phyloP scores from a whole-genome alignment of 2,797 vertebrate genomes.

The Sebastes oblongus region DNA sequence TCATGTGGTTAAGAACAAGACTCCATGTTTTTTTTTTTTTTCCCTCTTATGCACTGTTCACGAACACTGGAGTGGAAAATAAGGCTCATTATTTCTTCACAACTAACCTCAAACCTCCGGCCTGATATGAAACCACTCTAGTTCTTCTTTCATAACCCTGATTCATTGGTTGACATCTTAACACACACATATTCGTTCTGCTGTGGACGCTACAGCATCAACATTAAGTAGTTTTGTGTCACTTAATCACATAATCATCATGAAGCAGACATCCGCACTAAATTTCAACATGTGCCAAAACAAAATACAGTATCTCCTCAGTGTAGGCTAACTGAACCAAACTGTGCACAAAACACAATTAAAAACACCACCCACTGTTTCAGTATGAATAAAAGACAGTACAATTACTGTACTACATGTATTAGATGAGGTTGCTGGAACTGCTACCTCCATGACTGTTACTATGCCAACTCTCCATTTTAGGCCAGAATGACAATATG shows the following conservation, averaged over 20 bases:
- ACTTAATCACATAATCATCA: neutral
- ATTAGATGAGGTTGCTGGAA: constrained; percentile 23
- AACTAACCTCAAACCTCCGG: neutral
- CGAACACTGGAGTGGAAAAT: neutral
- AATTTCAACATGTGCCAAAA: neutral
- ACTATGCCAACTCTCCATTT: constrained; percentile 41
- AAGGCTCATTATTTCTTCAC: neutral
- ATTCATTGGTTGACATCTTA: neutral
- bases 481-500: constrained; percentile 31
- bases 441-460: constrained; percentile 13
- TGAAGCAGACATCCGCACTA: neutral
- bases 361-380: constrained; percentile 36
- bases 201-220: neutral
- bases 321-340: neutral
- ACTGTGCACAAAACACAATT: constrained; percentile 33
- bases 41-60: neutral
- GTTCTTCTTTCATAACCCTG: neutral
- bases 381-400: constrained; percentile 17
- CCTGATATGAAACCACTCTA: neutral
- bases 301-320: neutral
- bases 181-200: neutral
- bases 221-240: neutral
- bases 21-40: neutral
- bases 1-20: neutral
- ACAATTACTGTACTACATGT: constrained; percentile 20